Evolutionary conservation across 2,113 vertebrate species (phyloP).

Genomic region (Mystacornis crossleyi): DNA sequence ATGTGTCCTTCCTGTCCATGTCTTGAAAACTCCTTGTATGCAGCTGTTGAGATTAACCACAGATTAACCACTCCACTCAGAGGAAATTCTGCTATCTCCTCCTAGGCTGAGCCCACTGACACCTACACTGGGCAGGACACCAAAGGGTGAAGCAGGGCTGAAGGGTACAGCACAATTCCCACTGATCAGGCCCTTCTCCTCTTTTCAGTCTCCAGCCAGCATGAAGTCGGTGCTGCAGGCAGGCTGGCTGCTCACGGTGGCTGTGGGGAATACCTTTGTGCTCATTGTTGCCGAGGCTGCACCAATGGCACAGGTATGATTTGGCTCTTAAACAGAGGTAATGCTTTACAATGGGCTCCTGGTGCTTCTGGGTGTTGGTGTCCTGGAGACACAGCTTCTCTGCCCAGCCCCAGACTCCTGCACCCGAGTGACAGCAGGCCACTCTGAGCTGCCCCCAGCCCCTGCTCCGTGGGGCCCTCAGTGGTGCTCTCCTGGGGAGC

Average conservation of each 20-base stretch:
- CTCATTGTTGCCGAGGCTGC: slow-evolving; percentile 92
- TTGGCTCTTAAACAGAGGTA: background rate
- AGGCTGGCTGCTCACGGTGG: slow-evolving; percentile 94
- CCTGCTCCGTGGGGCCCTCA: background rate
- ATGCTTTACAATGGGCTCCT: background rate
- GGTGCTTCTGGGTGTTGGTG: background rate
- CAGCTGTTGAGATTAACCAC: background rate
- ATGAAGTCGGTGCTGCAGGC: slow-evolving; percentile 98
- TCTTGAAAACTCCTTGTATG: background rate
- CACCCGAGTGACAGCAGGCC: background rate
- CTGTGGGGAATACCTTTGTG: slow-evolving; percentile 92
- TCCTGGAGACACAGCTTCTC: background rate
- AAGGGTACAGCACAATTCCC: background rate
- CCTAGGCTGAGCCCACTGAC: background rate
- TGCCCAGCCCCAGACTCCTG: background rate
- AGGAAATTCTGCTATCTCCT: background rate
- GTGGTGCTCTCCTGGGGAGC: background rate
- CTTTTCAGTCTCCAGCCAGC: slow-evolving; percentile 87
- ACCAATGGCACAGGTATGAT: slow-evolving; percentile 89
- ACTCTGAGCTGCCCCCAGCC: background rate
- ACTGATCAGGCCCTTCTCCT: slow-evolving; percentile 29
- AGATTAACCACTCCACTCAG: background rate
- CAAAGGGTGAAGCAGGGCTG: background rate
- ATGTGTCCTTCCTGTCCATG: background rate
- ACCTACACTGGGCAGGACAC: background rate